Evolutionary conservation across 2,888 invertebrate species (phyloP).

Genomic region (Diarsia mendica): DNA sequence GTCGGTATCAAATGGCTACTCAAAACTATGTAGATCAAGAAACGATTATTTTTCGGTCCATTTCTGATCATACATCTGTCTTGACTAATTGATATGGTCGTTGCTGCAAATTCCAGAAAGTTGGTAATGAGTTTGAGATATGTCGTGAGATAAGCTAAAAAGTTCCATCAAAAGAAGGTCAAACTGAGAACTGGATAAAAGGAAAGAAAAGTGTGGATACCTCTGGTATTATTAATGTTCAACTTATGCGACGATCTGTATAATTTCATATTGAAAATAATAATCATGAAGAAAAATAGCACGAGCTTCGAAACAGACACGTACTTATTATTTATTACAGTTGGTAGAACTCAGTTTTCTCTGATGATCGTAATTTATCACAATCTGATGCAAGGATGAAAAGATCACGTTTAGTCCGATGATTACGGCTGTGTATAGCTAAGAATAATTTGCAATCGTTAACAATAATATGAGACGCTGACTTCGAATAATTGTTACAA

Average conservation of each 20-base stretch:
- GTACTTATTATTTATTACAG: constrained; percentile 53
- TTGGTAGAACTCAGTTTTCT: constrained; percentile 69
- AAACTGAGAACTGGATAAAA: background rate
- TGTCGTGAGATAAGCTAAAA: constrained; percentile 37
- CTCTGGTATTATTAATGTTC: constrained; percentile 15
- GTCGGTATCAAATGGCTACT: constrained; percentile 8
- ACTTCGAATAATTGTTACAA: constrained; percentile 60
- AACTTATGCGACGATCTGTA: constrained; percentile 21
- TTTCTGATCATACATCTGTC: constrained; percentile 12
- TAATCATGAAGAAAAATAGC: constrained; percentile 36
- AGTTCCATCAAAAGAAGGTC: constrained; percentile 17
- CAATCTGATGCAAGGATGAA: constrained; percentile 76
- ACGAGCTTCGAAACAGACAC: constrained; percentile 40
- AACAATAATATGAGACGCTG: constrained; percentile 69
- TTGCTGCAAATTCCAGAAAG: constrained; percentile 34
- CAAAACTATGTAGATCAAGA: constrained; percentile 10
- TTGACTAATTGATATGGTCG: constrained; percentile 33
- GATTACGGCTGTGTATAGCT: constrained; percentile 72
- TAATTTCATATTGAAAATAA: constrained; percentile 37
- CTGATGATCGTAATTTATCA: constrained; percentile 77
- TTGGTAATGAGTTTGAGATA: constrained; percentile 45
- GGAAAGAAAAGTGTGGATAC: background rate
- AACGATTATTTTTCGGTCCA: constrained; percentile 8
- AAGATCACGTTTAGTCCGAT: constrained; percentile 74
- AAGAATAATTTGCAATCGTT: constrained; percentile 76